phyloP scores from a whole-genome alignment of 1,140 invertebrate genomes.

The Drosophila suzukii region DNA sequence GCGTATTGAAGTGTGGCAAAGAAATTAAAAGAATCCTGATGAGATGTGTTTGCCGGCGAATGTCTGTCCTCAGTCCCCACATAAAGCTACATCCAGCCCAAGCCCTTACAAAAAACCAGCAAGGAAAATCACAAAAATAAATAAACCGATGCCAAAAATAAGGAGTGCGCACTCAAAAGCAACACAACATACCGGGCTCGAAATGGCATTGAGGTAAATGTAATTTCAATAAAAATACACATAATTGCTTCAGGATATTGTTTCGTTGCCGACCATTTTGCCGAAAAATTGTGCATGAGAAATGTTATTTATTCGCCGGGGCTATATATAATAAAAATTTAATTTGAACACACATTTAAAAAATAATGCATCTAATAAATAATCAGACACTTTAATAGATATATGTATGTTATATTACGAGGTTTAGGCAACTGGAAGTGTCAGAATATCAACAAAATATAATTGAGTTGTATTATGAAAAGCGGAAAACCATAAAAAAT shows the following conservation, averaged over 20 bases:
- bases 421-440: no score
- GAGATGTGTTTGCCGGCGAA: conserved; percentile 58
- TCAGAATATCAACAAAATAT: no score
- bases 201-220: conserved; percentile 38
- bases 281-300: neutral
- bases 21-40: conserved; percentile 79
- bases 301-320: neutral
- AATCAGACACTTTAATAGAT: neutral
- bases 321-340: conserved; percentile 2
- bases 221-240: conserved; percentile 64
- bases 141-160: conserved; percentile 50
- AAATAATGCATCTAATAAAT: neutral
- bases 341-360: neutral
- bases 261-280: conserved; percentile 12
- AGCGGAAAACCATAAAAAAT: no score
- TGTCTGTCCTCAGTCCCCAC: conserved; percentile 26
- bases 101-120: conserved; percentile 28
- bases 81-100: conserved; percentile 44
- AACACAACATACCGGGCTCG: conserved; percentile 6
- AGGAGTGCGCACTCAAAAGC: conserved; percentile 25
- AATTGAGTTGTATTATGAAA: no score
- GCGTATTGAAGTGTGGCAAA: conserved; percentile 75
- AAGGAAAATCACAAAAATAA: conserved; percentile 37
- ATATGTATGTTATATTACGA: no score
- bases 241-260: conserved; percentile 54